Conservation (phyloP, 2,113 vertebrate genomes). For the Centropristis striata region DNA sequence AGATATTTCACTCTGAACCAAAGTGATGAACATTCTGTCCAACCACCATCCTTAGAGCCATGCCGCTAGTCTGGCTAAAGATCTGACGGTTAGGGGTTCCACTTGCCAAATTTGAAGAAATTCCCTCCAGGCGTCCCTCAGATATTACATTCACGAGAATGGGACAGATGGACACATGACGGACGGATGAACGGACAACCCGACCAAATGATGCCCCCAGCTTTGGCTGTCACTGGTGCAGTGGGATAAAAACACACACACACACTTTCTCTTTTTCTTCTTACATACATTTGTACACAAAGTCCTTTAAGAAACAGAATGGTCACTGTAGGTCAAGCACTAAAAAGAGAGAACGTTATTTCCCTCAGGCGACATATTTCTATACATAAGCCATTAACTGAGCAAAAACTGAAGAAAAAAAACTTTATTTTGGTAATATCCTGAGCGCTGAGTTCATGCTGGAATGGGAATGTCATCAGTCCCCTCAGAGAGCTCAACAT, state of each 20-base stretch:
- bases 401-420: constrained; percentile 11
- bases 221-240: too few relatives aligned
- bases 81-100: too few relatives aligned
- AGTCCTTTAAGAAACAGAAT: background rate
- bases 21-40: background rate
- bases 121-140: too few relatives aligned
- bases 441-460: constrained; percentile 5
- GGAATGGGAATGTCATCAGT: constrained; percentile 12
- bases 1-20: background rate
- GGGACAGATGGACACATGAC: too few relatives aligned
- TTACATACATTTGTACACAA: background rate
- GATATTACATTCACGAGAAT: too few relatives aligned
- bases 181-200: too few relatives aligned
- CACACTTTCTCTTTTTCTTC: background rate
- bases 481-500: constrained; percentile 7
- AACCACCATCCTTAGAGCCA: background rate
- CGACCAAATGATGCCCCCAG: too few relatives aligned
- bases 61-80: background rate
- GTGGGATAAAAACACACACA: background rate
- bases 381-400: constrained; percentile 1
- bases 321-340: background rate
- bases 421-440: constrained; percentile 15
- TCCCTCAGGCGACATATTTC: background rate
- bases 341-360: background rate
- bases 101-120: too few relatives aligned